A percentile compares a stretch with the other conserved stretches of the same genome.
Conservation (phyloP, 2,113 vertebrate species). For the Petromus typicus region DNA sequence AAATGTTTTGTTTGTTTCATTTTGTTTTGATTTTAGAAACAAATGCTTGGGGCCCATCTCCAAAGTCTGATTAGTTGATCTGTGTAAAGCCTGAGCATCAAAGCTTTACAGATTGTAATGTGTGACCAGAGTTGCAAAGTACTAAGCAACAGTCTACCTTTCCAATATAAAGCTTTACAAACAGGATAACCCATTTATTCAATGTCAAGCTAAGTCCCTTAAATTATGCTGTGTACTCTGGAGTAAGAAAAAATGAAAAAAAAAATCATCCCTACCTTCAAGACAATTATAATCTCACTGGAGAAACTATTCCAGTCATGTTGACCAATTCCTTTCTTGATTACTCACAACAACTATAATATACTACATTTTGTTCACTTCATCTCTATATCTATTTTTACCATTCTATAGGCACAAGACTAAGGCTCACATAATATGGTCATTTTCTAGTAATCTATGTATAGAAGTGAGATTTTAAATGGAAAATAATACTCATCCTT, state of each 20-base stretch:
- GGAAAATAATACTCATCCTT: constrained; percentile 2
- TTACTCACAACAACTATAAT: neutral
- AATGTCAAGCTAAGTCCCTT: neutral
- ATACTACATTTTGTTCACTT: neutral
- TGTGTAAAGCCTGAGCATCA: neutral
- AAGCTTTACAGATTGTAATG: constrained; percentile 22
- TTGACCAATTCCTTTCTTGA: neutral
- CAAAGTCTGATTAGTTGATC: neutral
- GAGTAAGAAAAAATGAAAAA: neutral
- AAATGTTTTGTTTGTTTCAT: neutral
- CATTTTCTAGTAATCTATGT: constrained; percentile 29
- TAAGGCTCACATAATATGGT: constrained; percentile 23
- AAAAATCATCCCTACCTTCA: neutral
- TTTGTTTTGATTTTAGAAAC: neutral
- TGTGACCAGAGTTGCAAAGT: neutral
- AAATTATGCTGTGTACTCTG: neutral
- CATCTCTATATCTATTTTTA: neutral
- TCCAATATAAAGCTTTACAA: neutral
- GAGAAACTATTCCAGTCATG: neutral
- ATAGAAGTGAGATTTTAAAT: constrained; percentile 46
- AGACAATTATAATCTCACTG: neutral
- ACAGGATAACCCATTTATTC: constrained; percentile 9
- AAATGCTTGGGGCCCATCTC: neutral
- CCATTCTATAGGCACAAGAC: neutral
- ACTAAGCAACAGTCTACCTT: neutral